Base-by-base conservation (phyloP, 2,888 invertebrate genomes). In the Baccha elongata region DNA sequence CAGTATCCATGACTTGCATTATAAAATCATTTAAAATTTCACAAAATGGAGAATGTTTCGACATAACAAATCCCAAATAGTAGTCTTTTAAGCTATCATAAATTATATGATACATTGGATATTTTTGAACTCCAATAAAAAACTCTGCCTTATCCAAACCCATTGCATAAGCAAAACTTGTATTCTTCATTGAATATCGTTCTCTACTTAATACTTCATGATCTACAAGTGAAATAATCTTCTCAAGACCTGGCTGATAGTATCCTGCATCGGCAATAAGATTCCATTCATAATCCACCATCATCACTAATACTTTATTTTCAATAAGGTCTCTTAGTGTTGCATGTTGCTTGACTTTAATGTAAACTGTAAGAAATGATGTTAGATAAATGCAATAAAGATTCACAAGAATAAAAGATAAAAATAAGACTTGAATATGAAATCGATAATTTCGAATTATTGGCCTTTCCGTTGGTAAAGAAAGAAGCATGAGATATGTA, bases 231-330 rank as follows among this genome's bases (percentile, higher is more conserved):
- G 13, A 0, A 1, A 44, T 5, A 8, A 44, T 32, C 1, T 29
- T 29, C 1, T 13, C 29, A 0, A 60, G n/a, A 19, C 17, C 44
- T 2, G 1, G 1, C 7, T 7, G 8, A 3, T 29, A 8, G n/a
- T 5, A 3, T 5, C 3, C 4, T 3, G 4, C 4, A 6, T 13
- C 11, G 0, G 26, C 2, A 5, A 44, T n/a, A 29, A 15, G 8
- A 1, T 29, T 60, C 42, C 44, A 44, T 32, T 60, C 60, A 23
- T 60, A 60, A 3, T 60, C 44, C 1, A 60, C 29, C 60, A 60
- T 29, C 19, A 60, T 0, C 7, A 60, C 42, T 44, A 26, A 44
- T 11, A 44, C 42, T 44, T 60, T 6, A 29, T 44, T 44, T 0
- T 60, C 60, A 17, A 60, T 32, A 1, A 60, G 44, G 5, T 60